Evolutionary conservation across 2,113 vertebrate species (phyloP).

Genomic region (Egretta garzetta): DNA sequence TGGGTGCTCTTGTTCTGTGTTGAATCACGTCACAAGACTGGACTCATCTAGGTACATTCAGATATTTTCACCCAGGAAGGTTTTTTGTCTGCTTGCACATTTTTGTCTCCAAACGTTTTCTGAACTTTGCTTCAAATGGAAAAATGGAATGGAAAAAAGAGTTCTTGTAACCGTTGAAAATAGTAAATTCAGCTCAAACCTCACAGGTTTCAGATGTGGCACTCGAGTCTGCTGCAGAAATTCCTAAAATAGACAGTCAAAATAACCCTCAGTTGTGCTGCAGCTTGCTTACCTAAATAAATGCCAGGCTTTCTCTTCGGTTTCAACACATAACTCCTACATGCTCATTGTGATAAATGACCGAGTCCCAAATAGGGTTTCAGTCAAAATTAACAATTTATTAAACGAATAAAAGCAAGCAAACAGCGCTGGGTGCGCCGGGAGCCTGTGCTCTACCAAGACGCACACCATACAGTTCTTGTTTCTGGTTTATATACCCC

Average conservation of each 20-base stretch:
- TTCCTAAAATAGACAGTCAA: background rate
- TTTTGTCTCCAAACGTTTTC: background rate
- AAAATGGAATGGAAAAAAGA: background rate
- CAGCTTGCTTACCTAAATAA: background rate
- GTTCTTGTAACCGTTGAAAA: background rate
- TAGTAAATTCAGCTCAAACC: background rate
- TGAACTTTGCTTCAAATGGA: background rate
- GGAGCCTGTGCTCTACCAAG: too few relatives aligned
- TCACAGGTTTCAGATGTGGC: background rate
- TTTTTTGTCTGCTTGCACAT: background rate
- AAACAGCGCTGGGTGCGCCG: too few relatives aligned
- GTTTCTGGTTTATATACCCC: too few relatives aligned
- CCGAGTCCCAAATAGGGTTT: too few relatives aligned
- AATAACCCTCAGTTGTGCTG: background rate
- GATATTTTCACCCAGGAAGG: background rate
- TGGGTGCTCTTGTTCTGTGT: background rate
- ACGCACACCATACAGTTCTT: too few relatives aligned
- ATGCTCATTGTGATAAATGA: too few relatives aligned
- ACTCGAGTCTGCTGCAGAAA: background rate
- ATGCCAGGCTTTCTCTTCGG: background rate
- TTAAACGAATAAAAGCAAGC: too few relatives aligned
- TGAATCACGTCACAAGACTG: background rate
- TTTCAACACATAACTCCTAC: background rate
- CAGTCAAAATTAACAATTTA: too few relatives aligned
- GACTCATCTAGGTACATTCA: background rate